These are phyloP conservation scores for Anastrepha obliqua DNA, from an alignment of 1,140 invertebrate species.

Conservation along the genomic window DNA sequence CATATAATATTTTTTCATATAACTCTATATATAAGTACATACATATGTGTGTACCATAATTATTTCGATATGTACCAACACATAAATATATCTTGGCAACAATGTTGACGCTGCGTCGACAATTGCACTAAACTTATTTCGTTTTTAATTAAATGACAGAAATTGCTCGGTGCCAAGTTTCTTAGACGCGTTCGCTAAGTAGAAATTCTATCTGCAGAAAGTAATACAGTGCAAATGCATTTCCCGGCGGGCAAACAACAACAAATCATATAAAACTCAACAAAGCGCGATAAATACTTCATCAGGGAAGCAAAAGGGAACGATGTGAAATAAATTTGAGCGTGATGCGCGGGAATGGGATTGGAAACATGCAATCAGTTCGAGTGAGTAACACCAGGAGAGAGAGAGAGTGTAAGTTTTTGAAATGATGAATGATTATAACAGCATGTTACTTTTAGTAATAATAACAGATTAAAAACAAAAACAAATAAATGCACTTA, in stretches of 20 bases:
- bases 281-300: slow-evolving; percentile 6
- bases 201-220: neutral
- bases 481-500: too few relatives aligned
- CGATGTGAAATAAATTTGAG: neutral
- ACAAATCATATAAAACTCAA: slow-evolving; percentile 9
- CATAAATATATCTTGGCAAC: neutral
- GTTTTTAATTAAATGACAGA: slow-evolving; percentile 47
- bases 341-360: too few relatives aligned
- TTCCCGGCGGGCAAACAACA: neutral
- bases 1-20: neutral
- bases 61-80: neutral
- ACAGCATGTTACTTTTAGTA: too few relatives aligned
- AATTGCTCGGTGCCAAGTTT: slow-evolving; percentile 24
- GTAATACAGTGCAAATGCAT: slow-evolving; percentile 12
- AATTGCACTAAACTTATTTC: slow-evolving; percentile 41
- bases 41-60: neutral
- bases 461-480: too few relatives aligned
- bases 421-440: neutral
- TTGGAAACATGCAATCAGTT: too few relatives aligned
- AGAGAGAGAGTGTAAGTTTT: neutral
- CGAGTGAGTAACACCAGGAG: too few relatives aligned
- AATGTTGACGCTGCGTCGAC: slow-evolving; percentile 4
- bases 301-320: neutral
- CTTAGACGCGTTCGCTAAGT: neutral
- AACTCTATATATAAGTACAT: neutral